Evolutionary conservation across 37 sponge, comb jelly and placozoan species (phyloP).

Genomic region (Dysidea cf. avara): DNA sequence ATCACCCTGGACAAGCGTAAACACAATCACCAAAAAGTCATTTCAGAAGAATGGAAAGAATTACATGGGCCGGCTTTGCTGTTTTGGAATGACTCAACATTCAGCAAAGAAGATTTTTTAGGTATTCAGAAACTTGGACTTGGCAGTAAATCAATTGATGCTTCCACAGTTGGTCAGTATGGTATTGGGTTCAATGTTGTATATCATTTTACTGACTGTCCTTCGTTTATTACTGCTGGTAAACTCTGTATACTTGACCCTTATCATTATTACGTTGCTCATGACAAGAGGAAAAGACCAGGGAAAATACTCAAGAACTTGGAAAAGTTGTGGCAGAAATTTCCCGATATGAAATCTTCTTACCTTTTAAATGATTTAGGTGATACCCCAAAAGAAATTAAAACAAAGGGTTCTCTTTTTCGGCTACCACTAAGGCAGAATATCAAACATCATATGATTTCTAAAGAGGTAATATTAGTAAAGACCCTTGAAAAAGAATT

Average conservation of each 20-base stretch:
- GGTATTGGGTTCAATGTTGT: constrained; percentile 85
- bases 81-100: constrained; percentile 53
- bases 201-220: no score
- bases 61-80: no score
- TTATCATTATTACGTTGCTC: constrained; percentile 45
- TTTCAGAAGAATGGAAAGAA: no score
- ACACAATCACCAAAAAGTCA: constrained; percentile 2
- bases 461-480: constrained; percentile 33
- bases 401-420: constrained; percentile 65
- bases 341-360: constrained; percentile 46
- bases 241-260: constrained; percentile 82
- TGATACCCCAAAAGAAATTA: constrained; percentile 27
- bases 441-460: constrained; percentile 5
- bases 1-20: constrained; percentile 59
- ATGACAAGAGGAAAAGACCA: constrained; percentile 23
- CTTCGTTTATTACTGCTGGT: constrained; percentile 80
- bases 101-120: constrained; percentile 51
- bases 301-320: constrained; percentile 38
- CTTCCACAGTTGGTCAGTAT: constrained; percentile 62
- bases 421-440: constrained; percentile 67
- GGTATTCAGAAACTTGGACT: constrained; percentile 65
- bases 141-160: constrained; percentile 54
- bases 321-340: constrained; percentile 45
- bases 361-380: constrained; percentile 25
- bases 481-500: no score